A percentile compares a stretch with the other conserved stretches of the same genome.
Conservation (phyloP, 2,888 invertebrate species). For the Xanthorhoe designata region DNA sequence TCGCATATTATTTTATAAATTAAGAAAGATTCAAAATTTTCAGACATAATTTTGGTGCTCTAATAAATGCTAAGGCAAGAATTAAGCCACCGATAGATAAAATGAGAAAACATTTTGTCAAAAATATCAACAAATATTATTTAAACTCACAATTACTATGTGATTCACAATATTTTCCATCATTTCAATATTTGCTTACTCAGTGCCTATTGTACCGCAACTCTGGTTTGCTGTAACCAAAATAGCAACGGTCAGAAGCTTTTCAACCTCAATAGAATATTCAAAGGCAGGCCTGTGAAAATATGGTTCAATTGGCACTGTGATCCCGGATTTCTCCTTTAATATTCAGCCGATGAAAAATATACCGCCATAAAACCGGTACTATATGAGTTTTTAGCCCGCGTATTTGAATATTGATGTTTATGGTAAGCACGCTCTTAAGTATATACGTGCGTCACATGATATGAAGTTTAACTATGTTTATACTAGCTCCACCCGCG, state of each 20-base stretch:
- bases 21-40: no score
- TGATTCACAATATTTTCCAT: background rate
- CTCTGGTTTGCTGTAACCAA: conserved; percentile 56
- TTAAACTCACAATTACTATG: background rate
- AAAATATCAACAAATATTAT: no score
- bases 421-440: conserved; percentile 59
- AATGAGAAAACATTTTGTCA: background rate
- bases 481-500: no score
- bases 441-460: conserved; percentile 7
- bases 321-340: conserved; percentile 75
- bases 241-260: conserved; percentile 63
- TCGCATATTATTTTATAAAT: no score
- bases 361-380: conserved; percentile 76
- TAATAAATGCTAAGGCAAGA: background rate
- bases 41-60: no score
- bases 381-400: conserved; percentile 75
- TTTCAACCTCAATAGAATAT: conserved; percentile 78
- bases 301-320: conserved; percentile 75
- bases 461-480: background rate
- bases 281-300: conserved; percentile 75
- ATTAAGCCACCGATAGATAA: background rate
- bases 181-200: conserved; percentile 18
- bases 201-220: conserved; percentile 52
- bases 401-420: conserved; percentile 80
- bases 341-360: conserved; percentile 81